phyloP scores from a whole-genome alignment of 1,140 invertebrate genomes.

The Trichonephila clavipes region DNA sequence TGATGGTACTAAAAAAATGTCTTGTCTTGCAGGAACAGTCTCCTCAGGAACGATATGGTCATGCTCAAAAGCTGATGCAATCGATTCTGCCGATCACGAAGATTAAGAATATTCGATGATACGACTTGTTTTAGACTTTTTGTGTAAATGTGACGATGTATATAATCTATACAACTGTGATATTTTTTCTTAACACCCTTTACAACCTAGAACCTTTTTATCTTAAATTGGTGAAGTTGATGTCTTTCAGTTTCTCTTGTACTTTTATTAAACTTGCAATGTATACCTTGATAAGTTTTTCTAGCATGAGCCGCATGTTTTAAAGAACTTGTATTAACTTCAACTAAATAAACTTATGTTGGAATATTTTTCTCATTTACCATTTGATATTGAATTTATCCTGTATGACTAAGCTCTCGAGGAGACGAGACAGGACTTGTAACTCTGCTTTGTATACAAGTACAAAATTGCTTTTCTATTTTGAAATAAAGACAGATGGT shows the following conservation, averaged over 20 bases:
- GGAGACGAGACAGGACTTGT: too few species aligned
- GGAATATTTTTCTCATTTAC: too few species aligned
- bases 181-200: constrained; percentile 10
- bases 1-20: too few species aligned
- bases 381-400: too few species aligned
- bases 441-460: too few species aligned
- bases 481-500: too few species aligned
- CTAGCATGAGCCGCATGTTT: not conserved
- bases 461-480: too few species aligned
- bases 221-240: not conserved
- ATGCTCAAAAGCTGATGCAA: not conserved
- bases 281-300: not conserved
- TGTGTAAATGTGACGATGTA: constrained; percentile 11
- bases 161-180: constrained; percentile 14
- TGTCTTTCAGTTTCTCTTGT: not conserved
- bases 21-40: not conserved
- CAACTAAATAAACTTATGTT: too few species aligned
- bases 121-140: not conserved
- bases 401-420: too few species aligned
- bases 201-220: not conserved
- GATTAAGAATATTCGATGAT: not conserved
- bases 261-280: not conserved
- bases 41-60: not conserved
- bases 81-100: not conserved
- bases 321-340: too few species aligned